Evolutionary conservation across 2,888 invertebrate genomes (phyloP).

Genomic region (Syrphus vitripennis): DNA sequence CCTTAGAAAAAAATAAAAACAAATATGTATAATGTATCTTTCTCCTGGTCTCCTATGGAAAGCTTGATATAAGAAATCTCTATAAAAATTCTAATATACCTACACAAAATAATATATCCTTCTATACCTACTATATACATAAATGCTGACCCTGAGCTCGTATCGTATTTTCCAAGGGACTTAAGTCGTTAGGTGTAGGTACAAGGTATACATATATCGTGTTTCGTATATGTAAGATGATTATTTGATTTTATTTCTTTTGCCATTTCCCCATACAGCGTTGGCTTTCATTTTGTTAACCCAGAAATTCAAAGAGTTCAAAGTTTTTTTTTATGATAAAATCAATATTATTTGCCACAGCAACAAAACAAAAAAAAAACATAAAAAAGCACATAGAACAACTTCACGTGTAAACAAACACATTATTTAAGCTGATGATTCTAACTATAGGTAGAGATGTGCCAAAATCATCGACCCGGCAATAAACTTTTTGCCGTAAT

Average conservation of each 20-base stretch:
- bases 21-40: neutral
- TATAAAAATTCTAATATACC: neutral
- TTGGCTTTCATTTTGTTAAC: slow-evolving; percentile 41
- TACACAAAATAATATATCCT: neutral
- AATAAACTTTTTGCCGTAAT: slow-evolving; percentile 51
- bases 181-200: neutral
- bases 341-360: slow-evolving; percentile 25
- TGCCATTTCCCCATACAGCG: slow-evolving; percentile 32
- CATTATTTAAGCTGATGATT: slow-evolving; percentile 32
- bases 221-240: neutral
- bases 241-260: slow-evolving; percentile 28
- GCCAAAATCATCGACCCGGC: slow-evolving; percentile 57
- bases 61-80: neutral
- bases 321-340: slow-evolving; percentile 31
- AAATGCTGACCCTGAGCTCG: slow-evolving; percentile 35
- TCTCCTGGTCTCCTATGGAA: neutral
- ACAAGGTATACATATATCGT: no score
- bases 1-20: neutral
- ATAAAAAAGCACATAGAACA: neutral
- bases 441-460: slow-evolving; percentile 31
- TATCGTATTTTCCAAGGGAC: slow-evolving; percentile 3
- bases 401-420: slow-evolving; percentile 30
- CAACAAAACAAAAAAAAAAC: neutral
- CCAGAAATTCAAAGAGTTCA: neutral
- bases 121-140: slow-evolving; percentile 18